Conservation (phyloP, 2,113 vertebrate species). For the Trichomycterus rosablanca region DNA sequence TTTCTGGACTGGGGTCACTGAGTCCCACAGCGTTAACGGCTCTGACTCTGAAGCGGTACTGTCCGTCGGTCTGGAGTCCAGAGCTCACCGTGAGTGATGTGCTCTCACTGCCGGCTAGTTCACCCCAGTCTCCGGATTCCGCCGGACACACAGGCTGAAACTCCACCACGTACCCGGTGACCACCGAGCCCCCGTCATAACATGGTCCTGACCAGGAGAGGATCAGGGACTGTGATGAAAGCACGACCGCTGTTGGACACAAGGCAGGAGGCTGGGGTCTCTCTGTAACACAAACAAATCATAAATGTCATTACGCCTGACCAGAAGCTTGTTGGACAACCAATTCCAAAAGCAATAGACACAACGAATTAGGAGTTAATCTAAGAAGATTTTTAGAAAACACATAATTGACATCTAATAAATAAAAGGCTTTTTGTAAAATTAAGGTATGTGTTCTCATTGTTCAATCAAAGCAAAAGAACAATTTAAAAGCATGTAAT, state of each 20-base stretch:
- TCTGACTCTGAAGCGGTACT: constrained; percentile 67
- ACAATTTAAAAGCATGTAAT: too few species aligned
- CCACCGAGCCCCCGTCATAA: constrained; percentile 72
- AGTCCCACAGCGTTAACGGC: constrained; percentile 65
- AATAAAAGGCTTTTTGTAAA: too few species aligned
- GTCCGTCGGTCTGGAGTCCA: constrained; percentile 52
- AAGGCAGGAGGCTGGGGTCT: constrained; percentile 67
- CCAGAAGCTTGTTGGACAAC: too few species aligned
- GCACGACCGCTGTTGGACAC: constrained; percentile 56
- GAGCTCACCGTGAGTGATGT: constrained; percentile 64
- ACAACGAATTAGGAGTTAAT: too few species aligned
- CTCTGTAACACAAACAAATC: constrained; percentile 52
- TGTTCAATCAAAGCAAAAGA: too few species aligned
- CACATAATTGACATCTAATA: too few species aligned
- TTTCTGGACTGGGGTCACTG: constrained; percentile 65
- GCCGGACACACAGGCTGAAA: constrained; percentile 40
- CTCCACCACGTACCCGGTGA: constrained; percentile 70
- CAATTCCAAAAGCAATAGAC: too few species aligned
- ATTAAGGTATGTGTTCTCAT: too few species aligned
- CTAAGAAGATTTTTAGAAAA: too few species aligned
- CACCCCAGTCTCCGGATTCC: constrained; percentile 50
- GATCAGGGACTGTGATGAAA: constrained; percentile 54
- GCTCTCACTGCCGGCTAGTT: constrained; percentile 59
- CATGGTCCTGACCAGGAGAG: constrained; percentile 76
- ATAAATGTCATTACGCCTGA: constrained; percentile 6